phyloP scores from a whole-genome alignment of 1,140 invertebrate species.

The Chrysopa pallens region DNA sequence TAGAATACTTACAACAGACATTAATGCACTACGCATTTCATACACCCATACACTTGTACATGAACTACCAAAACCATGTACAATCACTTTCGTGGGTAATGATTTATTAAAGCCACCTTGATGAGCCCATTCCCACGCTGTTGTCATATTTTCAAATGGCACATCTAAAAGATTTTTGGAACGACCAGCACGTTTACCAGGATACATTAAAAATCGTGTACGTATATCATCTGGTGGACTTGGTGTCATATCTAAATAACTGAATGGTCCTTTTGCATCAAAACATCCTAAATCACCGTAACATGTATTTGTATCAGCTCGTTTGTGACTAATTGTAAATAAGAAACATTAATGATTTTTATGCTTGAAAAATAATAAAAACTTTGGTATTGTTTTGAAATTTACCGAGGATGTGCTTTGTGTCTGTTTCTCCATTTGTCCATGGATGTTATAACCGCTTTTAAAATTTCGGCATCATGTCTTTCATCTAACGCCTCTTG shows the following conservation, averaged over 20 bases:
- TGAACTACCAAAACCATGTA: slow-evolving; percentile 86
- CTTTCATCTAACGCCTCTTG: slow-evolving; percentile 34
- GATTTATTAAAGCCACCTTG: slow-evolving; percentile 42
- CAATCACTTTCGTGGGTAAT: slow-evolving; percentile 72
- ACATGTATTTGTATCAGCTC: slow-evolving; percentile 59
- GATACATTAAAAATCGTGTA: slow-evolving; percentile 56
- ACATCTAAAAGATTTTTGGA: slow-evolving; percentile 32
- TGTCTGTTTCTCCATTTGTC: slow-evolving; percentile 30
- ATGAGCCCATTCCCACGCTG: slow-evolving; percentile 37
- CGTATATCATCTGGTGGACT: slow-evolving; percentile 73
- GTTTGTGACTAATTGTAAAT: slow-evolving; percentile 20
- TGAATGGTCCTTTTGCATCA: slow-evolving; percentile 76
- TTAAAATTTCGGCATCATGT: slow-evolving; percentile 35
- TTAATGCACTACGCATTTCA: slow-evolving; percentile 76
- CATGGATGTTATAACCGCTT: slow-evolving; percentile 35
- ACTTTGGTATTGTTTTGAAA: slow-evolving; percentile 5
- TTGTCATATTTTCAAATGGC: slow-evolving; percentile 44
- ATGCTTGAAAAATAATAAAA: not conserved
- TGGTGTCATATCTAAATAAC: slow-evolving; percentile 77
- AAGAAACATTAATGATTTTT: not conserved
- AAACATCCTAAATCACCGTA: slow-evolving; percentile 89
- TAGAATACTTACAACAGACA: slow-evolving; percentile 51
- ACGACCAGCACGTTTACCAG: slow-evolving; percentile 14
- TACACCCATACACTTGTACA: slow-evolving; percentile 83
- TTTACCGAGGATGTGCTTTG: slow-evolving; percentile 1